These are phyloP conservation scores for Spermophilus dauricus DNA, from an alignment of 2,113 vertebrate genomes.

Conservation along the genomic window DNA sequence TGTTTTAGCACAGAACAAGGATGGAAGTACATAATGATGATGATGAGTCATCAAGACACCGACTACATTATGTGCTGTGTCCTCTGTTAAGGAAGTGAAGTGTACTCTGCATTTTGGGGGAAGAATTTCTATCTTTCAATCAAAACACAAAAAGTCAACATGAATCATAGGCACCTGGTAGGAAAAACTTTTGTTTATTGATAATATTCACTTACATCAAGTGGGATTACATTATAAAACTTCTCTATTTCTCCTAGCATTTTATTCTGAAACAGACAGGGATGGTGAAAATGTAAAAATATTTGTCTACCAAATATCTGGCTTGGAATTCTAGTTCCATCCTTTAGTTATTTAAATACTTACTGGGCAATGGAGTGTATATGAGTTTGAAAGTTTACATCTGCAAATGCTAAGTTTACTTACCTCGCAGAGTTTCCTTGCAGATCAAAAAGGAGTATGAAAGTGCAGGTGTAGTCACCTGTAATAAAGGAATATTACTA, in stretches of 20 bases:
- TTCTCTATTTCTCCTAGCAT: not conserved
- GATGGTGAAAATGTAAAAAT: not conserved
- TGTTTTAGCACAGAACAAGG: slow-evolving; percentile 31
- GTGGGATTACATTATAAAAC: not conserved
- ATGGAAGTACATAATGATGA: slow-evolving; percentile 18
- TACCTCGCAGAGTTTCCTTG: not conserved
- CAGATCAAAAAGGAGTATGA: not conserved
- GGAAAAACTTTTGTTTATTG: not conserved
- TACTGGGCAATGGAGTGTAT: not conserved
- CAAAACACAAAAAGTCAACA: slow-evolving; percentile 22
- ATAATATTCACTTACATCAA: slow-evolving; percentile 38
- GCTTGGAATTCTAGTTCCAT: not conserved
- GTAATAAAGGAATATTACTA: not conserved
- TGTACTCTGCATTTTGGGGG: not conserved
- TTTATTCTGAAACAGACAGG: not conserved
- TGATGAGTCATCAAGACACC: slow-evolving; percentile 61
- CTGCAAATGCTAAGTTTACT: not conserved
- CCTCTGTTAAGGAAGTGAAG: slow-evolving; percentile 59
- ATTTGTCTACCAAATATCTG: not conserved
- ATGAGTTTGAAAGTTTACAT: not conserved
- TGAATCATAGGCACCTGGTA: not conserved
- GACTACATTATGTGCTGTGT: not conserved
- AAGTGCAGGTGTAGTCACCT: not conserved
- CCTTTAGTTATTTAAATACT: not conserved
- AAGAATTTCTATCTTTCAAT: slow-evolving; percentile 13